Evolutionary conservation across 2,888 invertebrate species (phyloP), one percentile per base, ranked within the genome.

Genomic region (Malthinus flaveolus): DNA sequence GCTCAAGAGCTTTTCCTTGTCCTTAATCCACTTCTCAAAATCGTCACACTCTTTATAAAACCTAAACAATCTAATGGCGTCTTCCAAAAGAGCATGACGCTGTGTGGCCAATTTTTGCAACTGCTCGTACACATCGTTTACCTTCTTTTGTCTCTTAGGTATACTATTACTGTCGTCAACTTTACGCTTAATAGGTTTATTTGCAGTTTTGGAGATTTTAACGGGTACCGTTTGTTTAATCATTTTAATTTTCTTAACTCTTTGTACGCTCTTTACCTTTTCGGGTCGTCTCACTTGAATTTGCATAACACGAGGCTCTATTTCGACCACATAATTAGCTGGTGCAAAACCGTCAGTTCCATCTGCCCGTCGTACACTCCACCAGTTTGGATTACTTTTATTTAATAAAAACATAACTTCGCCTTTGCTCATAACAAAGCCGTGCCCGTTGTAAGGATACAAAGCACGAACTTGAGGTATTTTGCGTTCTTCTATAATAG

Each of bases 371-470:
- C 95, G 84, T n/a, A 97, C 93, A 70, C 94, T 94, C 99, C 99
- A 99, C 98, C 98, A 98, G 77, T 99, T 99, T 0, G 91, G 88
- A 80, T 97, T 98, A 6, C 95, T 96, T 80, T 95, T 95, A 75
- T 91, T 94, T 63, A 98, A 84, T 1, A 99, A 83, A 72, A 95
- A 89, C 92, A 98, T 93, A 1, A 77, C 73, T 80, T 97, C 96
- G 51, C 94, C 94, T 78, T 97, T 97, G 52, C 84, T 84, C 86
- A 96, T 93, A 47, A 88, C 87, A 82, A 97, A 93, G 45, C 95
- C 96, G 72, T 95, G 93, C 0, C 97, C 97, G 52, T 85, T 88
- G 83, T 96, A 98, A 9, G 92, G 88, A 80, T 97, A 97, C 47
- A 93, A 81, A 7, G 91, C 89, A 67, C 87, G 87, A 7, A 90